Evolutionary conservation across 2,888 invertebrate genomes (phyloP), one percentile per base, ranked within the genome.

Genomic region (Lasioglossum zephyrum): DNA sequence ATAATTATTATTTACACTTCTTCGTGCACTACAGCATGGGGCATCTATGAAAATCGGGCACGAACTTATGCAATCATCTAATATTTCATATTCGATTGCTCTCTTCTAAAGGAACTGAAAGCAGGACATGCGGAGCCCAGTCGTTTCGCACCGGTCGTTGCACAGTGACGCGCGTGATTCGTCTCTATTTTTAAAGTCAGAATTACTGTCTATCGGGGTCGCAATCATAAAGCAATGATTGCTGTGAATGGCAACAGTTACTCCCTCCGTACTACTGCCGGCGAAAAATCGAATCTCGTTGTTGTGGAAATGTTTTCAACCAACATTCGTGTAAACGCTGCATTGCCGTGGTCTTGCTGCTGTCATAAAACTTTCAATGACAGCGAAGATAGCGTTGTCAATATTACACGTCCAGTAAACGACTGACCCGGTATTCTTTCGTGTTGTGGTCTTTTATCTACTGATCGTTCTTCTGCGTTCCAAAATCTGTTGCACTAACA

Each of bases 101-200:
- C 5, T 60, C 13, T 4, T 5, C 26, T 60, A 31, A 60, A 5
- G 60, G 26, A 13, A 26, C 26, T 16, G 5, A 60, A 47, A 60
- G 2, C 60, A 31, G 60, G 60, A 6, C 13, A 31, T 60, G 26
- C 4, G 53, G 13, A 1, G 13, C 26, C 26, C 26, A 26, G 13
- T 31, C 16, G 60, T 26, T 26, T 60, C 26, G 13, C 60, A 13
- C 22, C 26, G 60, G 26, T 31, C 13, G 60, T 26, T 13, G 60
- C 13, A 6, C 60, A 26, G 13, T 16, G 26, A 13, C 60, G 57
- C n/a, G 26, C 26, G 60, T 60, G 60, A 60, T 60, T 60, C 60
- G 26, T 60, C 60, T 66, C 47, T 73, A 73, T 73, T 73, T 73
- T 79, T 73, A 73, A 79, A 63, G 63, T 26, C 57, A 70, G 39